Evolutionary conservation across 1,140 invertebrate genomes (phyloP).

Genomic region (Palaemon carinicauda): DNA sequence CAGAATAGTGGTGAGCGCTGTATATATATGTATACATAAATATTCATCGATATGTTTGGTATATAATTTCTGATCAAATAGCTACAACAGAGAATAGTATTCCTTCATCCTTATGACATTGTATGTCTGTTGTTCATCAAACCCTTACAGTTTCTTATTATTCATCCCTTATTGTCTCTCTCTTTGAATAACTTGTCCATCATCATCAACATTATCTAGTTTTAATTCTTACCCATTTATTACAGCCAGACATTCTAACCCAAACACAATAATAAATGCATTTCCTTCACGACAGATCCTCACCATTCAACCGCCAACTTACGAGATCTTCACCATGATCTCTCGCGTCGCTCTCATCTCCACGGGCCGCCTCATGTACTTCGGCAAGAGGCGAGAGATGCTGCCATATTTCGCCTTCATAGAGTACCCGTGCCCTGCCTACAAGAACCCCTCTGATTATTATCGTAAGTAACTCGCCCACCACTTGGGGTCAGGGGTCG

Average conservation of each 20-base stretch:
- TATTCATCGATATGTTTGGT: no score
- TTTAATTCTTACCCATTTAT: not conserved
- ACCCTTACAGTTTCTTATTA: not conserved
- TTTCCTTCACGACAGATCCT: slow-evolving; percentile 74
- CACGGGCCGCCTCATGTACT: slow-evolving; percentile 88
- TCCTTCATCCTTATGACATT: not conserved
- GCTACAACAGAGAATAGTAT: no score
- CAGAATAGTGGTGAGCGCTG: slow-evolving; percentile 62
- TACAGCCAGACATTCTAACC: not conserved
- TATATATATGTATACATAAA: no score
- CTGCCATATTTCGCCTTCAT: slow-evolving; percentile 91
- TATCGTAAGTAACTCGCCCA: slow-evolving; percentile 85
- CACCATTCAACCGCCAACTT: slow-evolving; percentile 91
- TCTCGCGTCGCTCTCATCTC: slow-evolving; percentile 80
- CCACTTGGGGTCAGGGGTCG: not conserved
- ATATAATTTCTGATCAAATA: no score
- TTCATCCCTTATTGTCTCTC: not conserved
- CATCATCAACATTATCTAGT: not conserved
- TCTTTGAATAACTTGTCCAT: not conserved
- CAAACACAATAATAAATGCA: no score
- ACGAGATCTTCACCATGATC: slow-evolving; percentile 95
- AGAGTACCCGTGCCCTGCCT: slow-evolving; percentile 93
- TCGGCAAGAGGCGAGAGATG: slow-evolving; percentile 86
- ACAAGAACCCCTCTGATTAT: slow-evolving; percentile 96
- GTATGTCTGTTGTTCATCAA: not conserved